Conservation (phyloP, 2,888 invertebrate genomes). For the Lasioglossum morio region DNA sequence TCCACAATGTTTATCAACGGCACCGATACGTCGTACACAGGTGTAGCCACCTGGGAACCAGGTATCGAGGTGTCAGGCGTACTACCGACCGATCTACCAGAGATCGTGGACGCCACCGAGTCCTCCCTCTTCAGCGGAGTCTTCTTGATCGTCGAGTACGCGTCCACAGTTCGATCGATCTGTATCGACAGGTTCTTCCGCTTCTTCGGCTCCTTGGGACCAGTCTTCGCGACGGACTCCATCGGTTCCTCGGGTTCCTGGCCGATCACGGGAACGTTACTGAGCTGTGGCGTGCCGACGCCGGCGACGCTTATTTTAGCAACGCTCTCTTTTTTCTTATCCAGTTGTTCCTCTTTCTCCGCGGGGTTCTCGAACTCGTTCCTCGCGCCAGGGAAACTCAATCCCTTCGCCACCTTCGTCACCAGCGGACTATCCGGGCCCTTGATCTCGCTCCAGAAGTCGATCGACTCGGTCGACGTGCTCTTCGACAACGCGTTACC, state of each 20-base stretch:
- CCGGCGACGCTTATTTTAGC: constrained; percentile 60
- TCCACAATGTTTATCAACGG: constrained; percentile 72
- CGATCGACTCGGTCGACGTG: constrained; percentile 73
- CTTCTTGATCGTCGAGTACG: constrained; percentile 41
- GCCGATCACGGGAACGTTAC: constrained; percentile 49
- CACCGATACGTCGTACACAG: constrained; percentile 47
- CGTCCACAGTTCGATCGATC: not conserved
- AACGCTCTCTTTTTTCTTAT: constrained; percentile 61
- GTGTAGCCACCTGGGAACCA: constrained; percentile 33
- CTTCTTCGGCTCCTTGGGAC: constrained; percentile 27
- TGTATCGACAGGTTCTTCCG: constrained; percentile 48
- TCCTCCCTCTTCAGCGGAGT: constrained; percentile 43
- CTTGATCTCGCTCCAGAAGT: constrained; percentile 82
- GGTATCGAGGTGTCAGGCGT: constrained; percentile 45
- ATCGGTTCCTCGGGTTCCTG: constrained; percentile 34
- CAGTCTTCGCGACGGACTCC: constrained; percentile 3
- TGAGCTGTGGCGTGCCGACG: constrained; percentile 15
- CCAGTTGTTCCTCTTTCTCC: constrained; percentile 28
- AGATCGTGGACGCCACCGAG: constrained; percentile 30
- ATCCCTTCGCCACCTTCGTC: constrained; percentile 36
- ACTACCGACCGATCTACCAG: constrained; percentile 16
- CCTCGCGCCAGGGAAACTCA: constrained; percentile 29
- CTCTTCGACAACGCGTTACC: constrained; percentile 53
- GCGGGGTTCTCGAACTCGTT: constrained; percentile 34
- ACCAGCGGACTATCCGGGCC: constrained; percentile 60